Percentiles rank a stretch among this genome's conserved stretches.
phyloP scores from a whole-genome alignment of 2,888 invertebrate genomes.

The Alitta virens region DNA sequence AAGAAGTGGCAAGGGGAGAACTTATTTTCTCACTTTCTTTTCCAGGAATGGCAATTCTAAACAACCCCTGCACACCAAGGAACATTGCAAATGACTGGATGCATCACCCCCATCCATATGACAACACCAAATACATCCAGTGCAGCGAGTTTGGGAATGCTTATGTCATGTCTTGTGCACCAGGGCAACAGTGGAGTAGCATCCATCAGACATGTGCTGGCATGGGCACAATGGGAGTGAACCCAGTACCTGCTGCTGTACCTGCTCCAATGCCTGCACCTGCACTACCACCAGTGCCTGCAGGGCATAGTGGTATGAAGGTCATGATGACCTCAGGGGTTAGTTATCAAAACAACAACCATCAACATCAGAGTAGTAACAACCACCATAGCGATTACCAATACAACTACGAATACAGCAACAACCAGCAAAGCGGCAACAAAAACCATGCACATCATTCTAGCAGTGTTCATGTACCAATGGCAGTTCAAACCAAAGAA shows the following conservation, averaged over 20 bases:
- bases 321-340: too few relatives aligned
- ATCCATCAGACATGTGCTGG: slow-evolving; percentile 2
- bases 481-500: too few relatives aligned
- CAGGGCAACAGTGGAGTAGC: slow-evolving; percentile 22
- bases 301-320: too few relatives aligned
- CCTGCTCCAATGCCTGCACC: background rate
- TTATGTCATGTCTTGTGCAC: slow-evolving; percentile 25
- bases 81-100: slow-evolving; percentile 2
- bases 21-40: too few relatives aligned
- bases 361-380: too few relatives aligned
- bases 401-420: too few relatives aligned
- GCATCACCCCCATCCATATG: slow-evolving; percentile 28
- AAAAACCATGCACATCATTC: too few relatives aligned
- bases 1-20: too few relatives aligned
- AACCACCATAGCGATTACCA: too few relatives aligned
- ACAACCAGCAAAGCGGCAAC: too few relatives aligned
- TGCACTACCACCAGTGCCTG: background rate
- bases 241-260: background rate
- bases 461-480: too few relatives aligned
- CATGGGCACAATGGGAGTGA: background rate
- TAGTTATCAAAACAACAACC: too few relatives aligned
- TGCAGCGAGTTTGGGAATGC: slow-evolving; percentile 33
- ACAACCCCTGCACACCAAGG: background rate
- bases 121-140: slow-evolving; percentile 29
- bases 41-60: background rate